Evolutionary conservation across 2,888 invertebrate species (phyloP), one percentile per base, ranked within the genome.

Genomic region (Andrena bucephala): DNA sequence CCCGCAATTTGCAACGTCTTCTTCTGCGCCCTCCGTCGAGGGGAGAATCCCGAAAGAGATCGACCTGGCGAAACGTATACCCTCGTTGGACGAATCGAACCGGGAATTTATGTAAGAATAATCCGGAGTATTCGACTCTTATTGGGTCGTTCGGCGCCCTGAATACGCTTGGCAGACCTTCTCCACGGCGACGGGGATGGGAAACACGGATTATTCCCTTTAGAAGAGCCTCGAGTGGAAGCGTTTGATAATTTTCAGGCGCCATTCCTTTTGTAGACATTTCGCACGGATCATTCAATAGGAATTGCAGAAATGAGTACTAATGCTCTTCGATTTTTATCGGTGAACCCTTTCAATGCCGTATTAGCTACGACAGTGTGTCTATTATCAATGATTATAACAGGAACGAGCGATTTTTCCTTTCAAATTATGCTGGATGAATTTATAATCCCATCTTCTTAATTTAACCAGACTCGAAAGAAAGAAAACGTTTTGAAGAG

Each of bases 1-100:
- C 52, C 57, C 24, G 79, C 69, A 27, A 75, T 77, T 86, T 60
- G 48, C 76, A 67, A 83, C 69, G 67, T 82, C 76, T 78, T 77
- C 72, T 75, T 79, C 57, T 27, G 20, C 57, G 10, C 4, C 24
- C 57, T 10, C 57, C 27, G 57, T 1, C 63, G 31, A 4, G 0
- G 8, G 24, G 20, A 10, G 54, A 50, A 20, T 27, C 36, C 10
- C 7, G 63, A 50, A 65, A 50, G 69, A 75, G 42, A 68, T 78
- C 75, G 42, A 10, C n/a, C 2, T 10, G 48, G 1, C 10, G 57
- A 50, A 63, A 67, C 27, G n/a, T 20, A 7, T 8, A 29, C 66
- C 50, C 20, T 67, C 8, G 48, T 7, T 33, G 24, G 69, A 52
- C 8, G 59, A 59, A 73, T 69, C 65, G 65, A 73, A 54, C 20